These are phyloP conservation scores for Scytalopus superciliaris DNA, from an alignment of 2,113 vertebrate species.

Conservation along the genomic window DNA sequence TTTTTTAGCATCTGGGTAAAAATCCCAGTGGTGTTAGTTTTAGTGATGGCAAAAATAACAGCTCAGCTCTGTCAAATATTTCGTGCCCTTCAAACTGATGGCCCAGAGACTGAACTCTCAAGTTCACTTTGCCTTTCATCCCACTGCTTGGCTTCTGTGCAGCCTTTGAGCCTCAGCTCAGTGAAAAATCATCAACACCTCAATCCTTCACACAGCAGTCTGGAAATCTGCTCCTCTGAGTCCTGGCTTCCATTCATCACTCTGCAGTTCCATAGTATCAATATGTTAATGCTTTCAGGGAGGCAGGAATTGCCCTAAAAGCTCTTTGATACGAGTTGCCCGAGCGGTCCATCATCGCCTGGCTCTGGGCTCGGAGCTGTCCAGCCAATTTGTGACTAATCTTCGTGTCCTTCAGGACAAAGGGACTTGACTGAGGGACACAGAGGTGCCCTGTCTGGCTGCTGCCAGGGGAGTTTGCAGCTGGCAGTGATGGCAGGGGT, in stretches of 20 bases:
- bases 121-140: background rate
- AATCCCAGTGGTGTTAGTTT: background rate
- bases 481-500: background rate
- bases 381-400: constrained; percentile 7
- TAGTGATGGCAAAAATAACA: background rate
- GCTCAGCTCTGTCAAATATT: background rate
- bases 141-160: background rate
- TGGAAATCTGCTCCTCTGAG: background rate
- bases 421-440: background rate
- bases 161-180: background rate
- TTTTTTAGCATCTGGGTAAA: background rate
- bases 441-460: background rate
- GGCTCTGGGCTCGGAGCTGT: background rate
- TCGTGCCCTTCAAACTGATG: background rate
- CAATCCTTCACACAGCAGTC: background rate
- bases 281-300: background rate
- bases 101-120: background rate
- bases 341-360: background rate
- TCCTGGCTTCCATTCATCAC: background rate
- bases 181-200: background rate
- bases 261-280: background rate
- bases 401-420: background rate
- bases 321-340: background rate
- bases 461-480: background rate
- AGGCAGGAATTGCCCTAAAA: background rate